Evolutionary conservation across 2,797 vertebrate genomes (phyloP), one percentile per base, ranked within the genome.

Genomic region (Enteromius trimaculatus): DNA sequence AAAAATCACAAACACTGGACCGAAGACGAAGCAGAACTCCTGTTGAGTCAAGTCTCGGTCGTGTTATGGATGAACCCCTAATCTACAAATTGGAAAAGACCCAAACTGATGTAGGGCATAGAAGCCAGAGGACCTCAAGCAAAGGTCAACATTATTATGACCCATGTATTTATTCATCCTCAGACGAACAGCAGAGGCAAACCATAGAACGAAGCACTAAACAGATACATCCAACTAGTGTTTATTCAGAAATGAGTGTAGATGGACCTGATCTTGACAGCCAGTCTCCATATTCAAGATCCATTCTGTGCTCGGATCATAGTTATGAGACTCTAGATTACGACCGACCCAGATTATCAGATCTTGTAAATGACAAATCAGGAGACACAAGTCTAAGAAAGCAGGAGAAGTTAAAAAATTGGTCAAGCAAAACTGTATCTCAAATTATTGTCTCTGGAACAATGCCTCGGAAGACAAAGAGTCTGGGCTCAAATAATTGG

Each of bases 221-320:
- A 68, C 51, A 70, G 60, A 70, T 49, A 13, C 78, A 66, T 26
- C 86, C 58, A 78, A 62, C 6, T 29, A 21, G 0, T 34, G 79
- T 88, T 77, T 95, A 94, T 86, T 91, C 96, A 21, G 97, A 99
- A 93, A 98, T 98, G 97, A 96, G 95, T 1, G 97, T 98, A 29
- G 97, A 99, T 1, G 97, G 92, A 83, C 94, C 94, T 8, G 91
- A 91, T 83, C 78, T 87, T 29, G 89, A 89, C 21, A 80, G 49
- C 26, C 85, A 66, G 4, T 53, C 16, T 31, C 47, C 6, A 44
- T 83, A 85, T 60, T 31, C 77, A 6, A 89, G 84, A 68, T 90
- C 90, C 11, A 90, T 88, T 90, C 69, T 92, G 49, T 29, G 16
- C 0, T 29, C 37, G 0, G 79, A 74, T 19, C 75, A 82, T n/a